Base-by-base conservation (phyloP, 2,797 vertebrate species). In the Dromococcyx pavoninus region DNA sequence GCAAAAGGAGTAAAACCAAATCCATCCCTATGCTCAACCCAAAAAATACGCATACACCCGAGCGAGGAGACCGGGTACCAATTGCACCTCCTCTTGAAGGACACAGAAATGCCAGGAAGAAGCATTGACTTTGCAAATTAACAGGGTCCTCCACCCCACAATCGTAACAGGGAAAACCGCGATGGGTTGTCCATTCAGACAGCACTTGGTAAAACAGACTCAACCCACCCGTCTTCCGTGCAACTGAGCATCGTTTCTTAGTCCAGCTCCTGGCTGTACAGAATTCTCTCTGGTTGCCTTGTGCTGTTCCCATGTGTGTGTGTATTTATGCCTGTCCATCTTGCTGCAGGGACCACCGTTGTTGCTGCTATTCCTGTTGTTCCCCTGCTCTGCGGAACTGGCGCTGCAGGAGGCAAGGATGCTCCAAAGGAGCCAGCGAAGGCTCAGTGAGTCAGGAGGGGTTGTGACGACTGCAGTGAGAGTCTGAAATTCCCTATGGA, bases 301-400 rank as follows among this genome's bases (percentile, higher is more conserved):
- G 35, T 48, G 4, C 69, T 23, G 41, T 41, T 62, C 30, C 57
- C 19, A 0, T 27, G 28, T 54, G 13, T 64, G 48, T 50, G 66
- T 86, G 76, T 61, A 1, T 88, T 88, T 88, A 17, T 32, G 91
- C 33, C 85, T 94, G 92, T 86, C 90, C 41, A 2, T 46, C 91
- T 92, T 64, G 25, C 91, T 89, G 93, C 91, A 97, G 90, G 91
- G 92, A 91, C 90, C 96, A 92, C 89, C 7, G 4, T 10, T 7
- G 66, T 72, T 9, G 32, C 88, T 94, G 93, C 43, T 95, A 74
- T 95, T 96, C 41, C 94, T 84, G 91, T 70, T 89, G 93, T 94
- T 97, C 88, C 91, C 97, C 97, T 97, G 94, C 97, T 97, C 97
- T 98, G 97, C 96, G 79, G 97, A 97, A 96, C 89, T 95, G 96